These are phyloP conservation scores for Drosophila triauraria DNA, from an alignment of 1,140 invertebrate genomes.

Conservation along the genomic window DNA sequence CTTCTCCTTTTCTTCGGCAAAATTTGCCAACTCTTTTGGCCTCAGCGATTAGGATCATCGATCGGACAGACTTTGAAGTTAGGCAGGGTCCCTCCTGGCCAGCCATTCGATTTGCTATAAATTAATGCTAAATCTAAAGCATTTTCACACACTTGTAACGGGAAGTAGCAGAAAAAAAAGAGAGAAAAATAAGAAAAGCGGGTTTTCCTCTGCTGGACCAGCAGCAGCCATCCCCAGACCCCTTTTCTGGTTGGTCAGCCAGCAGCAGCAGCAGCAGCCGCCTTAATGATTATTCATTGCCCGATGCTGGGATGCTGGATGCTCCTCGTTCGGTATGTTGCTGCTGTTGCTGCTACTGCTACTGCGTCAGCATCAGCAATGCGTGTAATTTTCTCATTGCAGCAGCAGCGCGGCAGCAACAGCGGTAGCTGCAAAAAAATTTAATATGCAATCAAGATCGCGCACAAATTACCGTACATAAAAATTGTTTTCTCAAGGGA, in stretches of 20 bases:
- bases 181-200: constrained; percentile 54
- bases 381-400: constrained; percentile 83
- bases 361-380: constrained; percentile 52
- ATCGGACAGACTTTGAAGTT: constrained; percentile 60
- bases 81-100: constrained; percentile 47
- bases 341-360: constrained; percentile 29
- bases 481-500: constrained; percentile 82
- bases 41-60: constrained; percentile 63
- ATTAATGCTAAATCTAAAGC: constrained; percentile 82
- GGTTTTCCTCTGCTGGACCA: constrained; percentile 38
- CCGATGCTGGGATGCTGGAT: constrained; percentile 53
- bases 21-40: constrained; percentile 10
- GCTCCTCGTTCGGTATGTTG: constrained; percentile 43
- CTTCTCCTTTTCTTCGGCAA: neutral
- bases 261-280: constrained; percentile 35
- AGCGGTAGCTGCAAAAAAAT: constrained; percentile 49
- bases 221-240: constrained; percentile 1
- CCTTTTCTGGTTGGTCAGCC: constrained; percentile 46
- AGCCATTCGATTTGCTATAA: constrained; percentile 56
- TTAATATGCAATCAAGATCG: constrained; percentile 84
- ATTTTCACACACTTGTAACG: constrained; percentile 83
- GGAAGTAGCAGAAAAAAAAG: constrained; percentile 56
- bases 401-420: constrained; percentile 16
- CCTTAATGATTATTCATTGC: constrained; percentile 83
- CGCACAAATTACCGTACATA: constrained; percentile 82